Evolutionary conservation across 2,797 vertebrate genomes (phyloP), one percentile per base, ranked within the genome.

Genomic region (Mareca strepera): DNA sequence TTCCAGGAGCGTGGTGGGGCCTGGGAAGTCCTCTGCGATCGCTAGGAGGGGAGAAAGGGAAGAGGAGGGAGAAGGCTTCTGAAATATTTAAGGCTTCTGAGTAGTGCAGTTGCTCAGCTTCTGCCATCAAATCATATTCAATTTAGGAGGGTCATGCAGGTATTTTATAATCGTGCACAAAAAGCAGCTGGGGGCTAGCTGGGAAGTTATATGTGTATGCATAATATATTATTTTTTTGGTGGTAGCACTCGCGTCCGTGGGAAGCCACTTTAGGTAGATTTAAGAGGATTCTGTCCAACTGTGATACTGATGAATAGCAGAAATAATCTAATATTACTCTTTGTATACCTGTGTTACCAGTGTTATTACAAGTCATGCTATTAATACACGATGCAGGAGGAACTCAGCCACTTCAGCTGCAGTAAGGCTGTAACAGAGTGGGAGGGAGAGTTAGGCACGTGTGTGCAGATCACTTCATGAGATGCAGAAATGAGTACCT

Each of bases 261-360:
- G 96, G 96, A 95, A 95, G 91, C 96, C 95, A 96, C 96, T 97
- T 97, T 89, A 55, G 75, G 69, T 76, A 89, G 94, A 90, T 95
- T 96, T 96, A 89, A 94, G 82, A 90, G 81, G 90, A 90, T 96
- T 91, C 90, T 72, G 86, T 88, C 96, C 89, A 96, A 20, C 95
- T 2, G 33, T 56, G 94, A 73, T 78, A 2, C 69, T 93, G 94
- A 93, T 94, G 93, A 96, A 94, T 92, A 94, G 80, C 84, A 94
- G 94, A 94, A 94, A 94, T 96, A 96, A 96, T 94, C 97, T 94
- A 94, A 97, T 97, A 83, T 82, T 75, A 41, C 70, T 94, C 75
- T 91, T 82, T 84, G 93, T 81, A 35, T 63, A 41, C 75, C 76
- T 58, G 58, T 52, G 82, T 44, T 91, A 66, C 74, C 5, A 11